Evolutionary conservation across 1,140 invertebrate species (phyloP).

Genomic region (Bombyx mandarina): DNA sequence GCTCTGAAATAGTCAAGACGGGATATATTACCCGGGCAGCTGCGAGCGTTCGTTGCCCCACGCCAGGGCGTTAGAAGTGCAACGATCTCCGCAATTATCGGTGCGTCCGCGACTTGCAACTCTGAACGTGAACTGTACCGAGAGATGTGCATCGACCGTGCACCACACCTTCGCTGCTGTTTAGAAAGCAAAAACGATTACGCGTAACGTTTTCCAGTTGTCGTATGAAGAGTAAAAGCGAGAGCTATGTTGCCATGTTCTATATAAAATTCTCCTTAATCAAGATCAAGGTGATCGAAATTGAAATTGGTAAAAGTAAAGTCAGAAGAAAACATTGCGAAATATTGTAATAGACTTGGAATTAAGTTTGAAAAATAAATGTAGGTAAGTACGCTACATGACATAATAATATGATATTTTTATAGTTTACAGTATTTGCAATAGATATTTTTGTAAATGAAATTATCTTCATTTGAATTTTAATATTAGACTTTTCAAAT

Average conservation of each 20-base stretch:
- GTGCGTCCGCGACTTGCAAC: constrained; percentile 26
- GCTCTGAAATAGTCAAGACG: constrained; percentile 67
- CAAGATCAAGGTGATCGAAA: no score
- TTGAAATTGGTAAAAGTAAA: no score
- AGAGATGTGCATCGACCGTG: constrained; percentile 40
- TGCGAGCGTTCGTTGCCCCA: constrained; percentile 65
- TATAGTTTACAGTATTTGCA: no score
- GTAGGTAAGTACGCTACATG: no score
- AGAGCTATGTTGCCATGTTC: constrained; percentile 21
- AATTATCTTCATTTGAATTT: no score
- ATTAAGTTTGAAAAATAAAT: no score
- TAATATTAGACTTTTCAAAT: no score
- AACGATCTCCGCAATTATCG: constrained; percentile 59
- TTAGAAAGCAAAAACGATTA: constrained; percentile 65
- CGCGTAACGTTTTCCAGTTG: constrained; percentile 30
- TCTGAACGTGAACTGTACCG: constrained; percentile 58
- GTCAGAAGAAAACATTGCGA: no score
- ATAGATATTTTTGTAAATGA: no score
- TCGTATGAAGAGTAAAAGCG: constrained; percentile 53
- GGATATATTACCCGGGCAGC: constrained; percentile 67
- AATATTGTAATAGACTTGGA: no score
- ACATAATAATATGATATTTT: no score
- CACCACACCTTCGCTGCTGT: constrained; percentile 64
- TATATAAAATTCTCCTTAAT: no score
- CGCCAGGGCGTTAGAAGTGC: constrained; percentile 61